Conservation (phyloP, 2,797 vertebrate genomes). For the Helostoma temminkii region DNA sequence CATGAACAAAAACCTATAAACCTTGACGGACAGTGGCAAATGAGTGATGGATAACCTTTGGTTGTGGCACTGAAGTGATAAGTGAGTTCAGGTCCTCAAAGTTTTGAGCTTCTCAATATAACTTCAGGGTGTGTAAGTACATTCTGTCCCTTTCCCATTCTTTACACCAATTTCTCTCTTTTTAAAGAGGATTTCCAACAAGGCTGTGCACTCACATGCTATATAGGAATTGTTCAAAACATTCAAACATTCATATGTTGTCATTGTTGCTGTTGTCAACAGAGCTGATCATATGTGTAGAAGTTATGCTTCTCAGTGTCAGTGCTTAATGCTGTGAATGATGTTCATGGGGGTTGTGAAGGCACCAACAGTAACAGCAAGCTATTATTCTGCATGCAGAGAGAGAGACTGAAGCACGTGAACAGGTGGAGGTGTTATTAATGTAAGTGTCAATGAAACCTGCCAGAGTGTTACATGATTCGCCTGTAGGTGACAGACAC, state of each 20-base stretch:
- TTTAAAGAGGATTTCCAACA: too few relatives aligned
- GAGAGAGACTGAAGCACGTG: neutral
- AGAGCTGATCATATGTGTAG: neutral
- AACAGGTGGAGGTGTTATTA: constrained; percentile 28
- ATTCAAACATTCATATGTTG: too few relatives aligned
- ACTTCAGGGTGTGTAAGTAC: neutral
- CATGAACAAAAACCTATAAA: neutral
- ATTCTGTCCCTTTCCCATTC: neutral
- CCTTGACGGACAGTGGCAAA: neutral
- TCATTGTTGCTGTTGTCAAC: too few relatives aligned
- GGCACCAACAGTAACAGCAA: constrained; percentile 4
- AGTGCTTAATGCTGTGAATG: too few relatives aligned
- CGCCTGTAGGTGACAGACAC: constrained; percentile 55
- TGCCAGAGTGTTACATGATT: constrained; percentile 22
- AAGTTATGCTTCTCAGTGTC: too few relatives aligned
- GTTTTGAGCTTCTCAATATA: neutral
- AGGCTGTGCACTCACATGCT: neutral
- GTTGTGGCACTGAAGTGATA: neutral
- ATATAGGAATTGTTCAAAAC: too few relatives aligned
- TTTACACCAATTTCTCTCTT: neutral
- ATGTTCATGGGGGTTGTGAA: too few relatives aligned
- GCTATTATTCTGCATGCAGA: constrained; percentile 23
- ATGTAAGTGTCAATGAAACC: constrained; percentile 40
- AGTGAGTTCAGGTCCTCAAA: neutral
- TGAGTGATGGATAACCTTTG: neutral